phyloP scores from a whole-genome alignment of 1,140 invertebrate genomes.

The Drosophila sechellia region DNA sequence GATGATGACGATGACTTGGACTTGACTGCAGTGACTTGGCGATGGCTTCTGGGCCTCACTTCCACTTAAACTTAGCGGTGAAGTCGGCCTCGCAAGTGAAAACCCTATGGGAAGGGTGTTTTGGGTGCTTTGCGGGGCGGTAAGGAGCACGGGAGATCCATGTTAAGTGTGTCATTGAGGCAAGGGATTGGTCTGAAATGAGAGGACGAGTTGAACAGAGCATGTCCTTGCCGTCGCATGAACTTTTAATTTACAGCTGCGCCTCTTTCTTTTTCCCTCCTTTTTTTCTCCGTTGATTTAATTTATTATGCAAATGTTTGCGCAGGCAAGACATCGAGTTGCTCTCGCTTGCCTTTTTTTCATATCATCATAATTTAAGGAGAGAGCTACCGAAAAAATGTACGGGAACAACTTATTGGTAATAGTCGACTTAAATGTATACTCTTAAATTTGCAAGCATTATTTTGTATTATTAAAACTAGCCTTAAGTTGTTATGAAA shows the following conservation, averaged over 20 bases:
- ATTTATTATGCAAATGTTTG: constrained; percentile 73
- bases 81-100: constrained; percentile 32
- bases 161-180: constrained; percentile 42
- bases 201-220: constrained; percentile 1
- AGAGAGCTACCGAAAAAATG: constrained; percentile 16
- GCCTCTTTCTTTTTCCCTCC: constrained; percentile 12
- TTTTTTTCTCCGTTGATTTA: constrained; percentile 57
- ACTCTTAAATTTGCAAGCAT: not conserved
- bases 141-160: not conserved
- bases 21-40: constrained; percentile 48
- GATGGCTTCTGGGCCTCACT: constrained; percentile 39
- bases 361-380: constrained; percentile 58
- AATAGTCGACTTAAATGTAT: not conserved
- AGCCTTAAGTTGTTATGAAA: not conserved
- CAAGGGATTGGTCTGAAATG: constrained; percentile 30
- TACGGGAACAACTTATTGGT: too few relatives aligned
- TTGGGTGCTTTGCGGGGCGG: not conserved
- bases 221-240: constrained; percentile 63
- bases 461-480: not conserved
- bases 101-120: constrained; percentile 10
- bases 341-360: constrained; percentile 29
- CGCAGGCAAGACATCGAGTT: constrained; percentile 22
- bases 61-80: constrained; percentile 42
- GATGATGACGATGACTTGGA: constrained; percentile 39
- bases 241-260: constrained; percentile 76